Evolutionary conservation across 2,113 vertebrate genomes (phyloP), one percentile per base, ranked within the genome.

Genomic region (Oxygymnocypris stewartii): DNA sequence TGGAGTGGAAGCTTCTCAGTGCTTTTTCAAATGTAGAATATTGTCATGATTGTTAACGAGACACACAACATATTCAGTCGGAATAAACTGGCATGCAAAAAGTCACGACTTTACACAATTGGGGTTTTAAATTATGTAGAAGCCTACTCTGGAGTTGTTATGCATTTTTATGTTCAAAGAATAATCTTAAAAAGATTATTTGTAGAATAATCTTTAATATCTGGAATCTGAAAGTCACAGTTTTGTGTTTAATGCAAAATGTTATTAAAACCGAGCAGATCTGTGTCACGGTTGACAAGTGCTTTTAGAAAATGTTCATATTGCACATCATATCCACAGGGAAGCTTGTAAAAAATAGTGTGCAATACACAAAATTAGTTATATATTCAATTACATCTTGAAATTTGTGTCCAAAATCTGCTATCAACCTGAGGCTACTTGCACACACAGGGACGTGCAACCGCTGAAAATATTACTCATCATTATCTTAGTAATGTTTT

Each of bases 1-100:
- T 91, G 63, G 63, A 81, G 67, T 67, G 84, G 73, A 87, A 86
- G 84, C 82, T 71, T 78, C 63, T 85, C 67, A 42, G 78, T 88
- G 83, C 57, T 82, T 54, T 85, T 67, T 82, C 61, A 78, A 65
- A 88, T 71, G 67, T 28, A 82, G 35, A 63, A 82, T 61, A 79
- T 76, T 20, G 77, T 85, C 69, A 51, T 75, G 81, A 87, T 75
- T 42, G 71, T 80, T 77, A 67, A 79, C 20, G 28, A 83, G 47
- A 84, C 74, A 42, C 78, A 85, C 77, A 69, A 74, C 40, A 63
- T 37, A 47, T 59, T 82, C 25, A 74, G 2, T 35, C 47, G 9
- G 61, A 31, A 82, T 25, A 82, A 44, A 28, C 79, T 16, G 57
- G 65, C 65, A n/a, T n/a, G n/a, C n/a, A n/a, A n/a, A 47, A 37